Evolutionary conservation across 2,888 invertebrate genomes (phyloP), one percentile per base, ranked within the genome.

Genomic region (Sipha maydis): DNA sequence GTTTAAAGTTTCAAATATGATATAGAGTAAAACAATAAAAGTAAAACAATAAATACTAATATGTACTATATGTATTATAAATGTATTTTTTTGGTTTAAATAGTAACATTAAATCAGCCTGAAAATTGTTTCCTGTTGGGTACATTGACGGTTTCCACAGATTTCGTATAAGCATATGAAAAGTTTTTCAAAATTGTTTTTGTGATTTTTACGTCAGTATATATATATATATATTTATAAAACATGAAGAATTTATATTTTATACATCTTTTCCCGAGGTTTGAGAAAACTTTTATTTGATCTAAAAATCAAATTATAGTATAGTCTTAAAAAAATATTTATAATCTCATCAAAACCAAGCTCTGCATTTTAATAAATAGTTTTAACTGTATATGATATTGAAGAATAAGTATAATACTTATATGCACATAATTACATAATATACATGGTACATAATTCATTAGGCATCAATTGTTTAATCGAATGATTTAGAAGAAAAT

Each of bases 71-170:
- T 3, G 4, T 48, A 5, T 5, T 7, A 38, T 38, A 38, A 5
- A 38, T 38, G 3, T 38, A 38, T 34, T 54, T 54, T 38, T 75
- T 56, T 21, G 17, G 2, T 21, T 80, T 69, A 25, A 82, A 69
- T 2, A 31, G 11, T 19, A 83, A 56, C 38, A 75, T 83, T 83
- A 75, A 83, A 83, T 75, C 56, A 75, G 73, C 56, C n/a, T 4
- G n/a, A 34, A 56, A 75, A 75, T 83, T 21, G 73, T 83, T 83
- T 75, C 21, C 8, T 17, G 31, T 41, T 4, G 56, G 7, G 31
- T 48, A 48, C 14, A 31, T 28, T 48, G 38, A 11, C 56, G 21
- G 71, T 19, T 75, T 56, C 73, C 11, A 3, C n/a, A 41, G 21
- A 75, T 56, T 83, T 56, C 21, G 34, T n/a, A 54, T 11, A 38